Evolutionary conservation across 2,797 vertebrate species (phyloP).

Genomic region (Avahi laniger): DNA sequence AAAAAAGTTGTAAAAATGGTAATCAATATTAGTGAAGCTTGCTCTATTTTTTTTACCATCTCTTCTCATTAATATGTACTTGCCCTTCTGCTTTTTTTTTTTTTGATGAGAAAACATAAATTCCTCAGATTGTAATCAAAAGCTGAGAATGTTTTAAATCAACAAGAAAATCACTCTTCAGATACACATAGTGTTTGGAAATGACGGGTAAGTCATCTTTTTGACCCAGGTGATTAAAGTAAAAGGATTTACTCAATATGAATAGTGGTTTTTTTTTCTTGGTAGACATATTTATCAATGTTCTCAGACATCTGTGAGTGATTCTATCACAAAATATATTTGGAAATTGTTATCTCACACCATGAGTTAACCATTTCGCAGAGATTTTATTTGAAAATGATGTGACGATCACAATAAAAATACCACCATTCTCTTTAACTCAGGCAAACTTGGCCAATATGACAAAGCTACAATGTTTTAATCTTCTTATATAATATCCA

Average conservation of each 20-base stretch:
- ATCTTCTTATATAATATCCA: background rate
- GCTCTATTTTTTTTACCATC: background rate
- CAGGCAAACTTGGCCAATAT: background rate
- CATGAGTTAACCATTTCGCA: background rate
- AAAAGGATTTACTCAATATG: background rate
- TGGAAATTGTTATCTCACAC: background rate
- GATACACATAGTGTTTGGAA: background rate
- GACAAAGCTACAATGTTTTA: background rate
- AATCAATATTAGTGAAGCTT: background rate
- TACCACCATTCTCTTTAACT: background rate
- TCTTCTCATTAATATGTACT: background rate
- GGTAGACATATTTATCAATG: background rate
- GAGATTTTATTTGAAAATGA: background rate
- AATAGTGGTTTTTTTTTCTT: background rate
- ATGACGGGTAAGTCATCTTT: background rate
- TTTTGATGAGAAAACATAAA: background rate
- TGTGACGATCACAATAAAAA: background rate
- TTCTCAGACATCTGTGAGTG: background rate
- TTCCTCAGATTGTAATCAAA: background rate
- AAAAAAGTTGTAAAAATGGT: background rate
- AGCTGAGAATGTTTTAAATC: background rate
- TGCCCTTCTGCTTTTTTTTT: background rate
- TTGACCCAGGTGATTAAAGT: background rate
- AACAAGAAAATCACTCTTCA: background rate
- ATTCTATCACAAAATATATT: background rate